Evolutionary conservation across 2,113 vertebrate genomes (phyloP).

Genomic region (Archilochus colubris): DNA sequence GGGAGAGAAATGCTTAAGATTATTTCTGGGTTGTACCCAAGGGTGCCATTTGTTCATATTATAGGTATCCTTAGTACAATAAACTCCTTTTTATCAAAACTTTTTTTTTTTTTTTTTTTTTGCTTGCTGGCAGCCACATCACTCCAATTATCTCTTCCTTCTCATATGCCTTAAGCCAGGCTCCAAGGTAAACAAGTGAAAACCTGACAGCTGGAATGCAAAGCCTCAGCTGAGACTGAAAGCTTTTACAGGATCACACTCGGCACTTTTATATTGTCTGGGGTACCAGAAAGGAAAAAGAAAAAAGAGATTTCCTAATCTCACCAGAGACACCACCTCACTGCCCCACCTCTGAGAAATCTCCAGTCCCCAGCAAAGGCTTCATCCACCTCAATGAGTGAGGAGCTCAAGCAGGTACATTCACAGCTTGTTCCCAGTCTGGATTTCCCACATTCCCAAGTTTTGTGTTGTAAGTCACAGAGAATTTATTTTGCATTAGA

Average conservation of each 20-base stretch:
- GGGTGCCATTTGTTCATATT: conserved; percentile 30
- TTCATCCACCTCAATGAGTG: background rate
- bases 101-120: background rate
- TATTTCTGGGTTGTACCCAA: conserved; percentile 26
- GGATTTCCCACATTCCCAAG: conserved; percentile 4
- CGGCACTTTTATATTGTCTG: conserved; percentile 6
- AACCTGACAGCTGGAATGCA: conserved; percentile 59
- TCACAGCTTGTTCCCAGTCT: background rate
- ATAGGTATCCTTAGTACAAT: conserved; percentile 33
- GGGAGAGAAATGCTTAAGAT: background rate
- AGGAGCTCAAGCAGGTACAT: background rate
- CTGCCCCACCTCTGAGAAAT: background rate
- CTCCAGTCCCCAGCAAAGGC: background rate
- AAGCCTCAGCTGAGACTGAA: conserved; percentile 29
- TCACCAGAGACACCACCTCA: background rate
- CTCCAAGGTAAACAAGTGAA: conserved; percentile 62
- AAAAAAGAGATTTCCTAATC: conserved; percentile 28
- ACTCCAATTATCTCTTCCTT: conserved; percentile 34
- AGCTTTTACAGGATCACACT: conserved; percentile 17
- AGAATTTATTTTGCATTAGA: conserved; percentile 10
- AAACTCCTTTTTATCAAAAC: conserved; percentile 46
- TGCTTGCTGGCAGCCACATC: background rate
- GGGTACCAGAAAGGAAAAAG: background rate
- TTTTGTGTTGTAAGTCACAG: background rate
- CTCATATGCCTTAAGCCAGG: background rate